Evolutionary conservation across 2,113 vertebrate genomes (phyloP), one percentile per base, ranked within the genome.

Genomic region (Nyctibius bracteatus): DNA sequence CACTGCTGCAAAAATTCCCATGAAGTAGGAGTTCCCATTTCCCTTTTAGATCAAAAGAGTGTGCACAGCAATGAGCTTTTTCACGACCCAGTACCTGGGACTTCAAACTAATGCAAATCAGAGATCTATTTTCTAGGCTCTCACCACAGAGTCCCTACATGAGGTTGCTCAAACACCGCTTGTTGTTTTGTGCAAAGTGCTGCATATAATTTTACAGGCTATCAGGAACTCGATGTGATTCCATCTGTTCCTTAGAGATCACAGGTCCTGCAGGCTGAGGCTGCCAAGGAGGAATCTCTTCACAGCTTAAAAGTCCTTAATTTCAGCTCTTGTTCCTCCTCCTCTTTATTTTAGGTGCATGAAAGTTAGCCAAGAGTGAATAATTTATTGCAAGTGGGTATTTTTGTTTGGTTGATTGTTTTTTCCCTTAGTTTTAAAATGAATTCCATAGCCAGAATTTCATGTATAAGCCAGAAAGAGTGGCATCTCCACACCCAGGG

Each of bases 1-100:
- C 0, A 0, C 8, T 35, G 5, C 49, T 57, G 47, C n/a, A 47
- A 72, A 91, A 62, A 27, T 43, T 75, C 2, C 0, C 16, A 2
- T 52, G 62, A 77, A 58, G 20, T 47, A 49, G 28, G 54, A 35
- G 30, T 49, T 86, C 73, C 39, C 22, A 22, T 46, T 86, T 81
- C 68, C 43, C 59, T 81, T 84, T 84, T n/a, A 54, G 35, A 55
- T 58, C 30, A 87, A 68, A 58, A 62, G 62, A 70, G 8, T 0
- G 5, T 33, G 39, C 10, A 21, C 37, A 8, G 31, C 55, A 41
- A 6, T 0, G 20, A 81, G 14, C 6, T 33, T 75, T 70, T 80
- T 28, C 37, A 33, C 25, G 4, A 44, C 19, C 44, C 30, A 8
- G 1, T 51, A 59, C 19, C 12, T 55, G 11, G 10, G 25, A 33